phyloP scores from a whole-genome alignment of 2,797 vertebrate species.

The Rhinoraja longicauda region DNA sequence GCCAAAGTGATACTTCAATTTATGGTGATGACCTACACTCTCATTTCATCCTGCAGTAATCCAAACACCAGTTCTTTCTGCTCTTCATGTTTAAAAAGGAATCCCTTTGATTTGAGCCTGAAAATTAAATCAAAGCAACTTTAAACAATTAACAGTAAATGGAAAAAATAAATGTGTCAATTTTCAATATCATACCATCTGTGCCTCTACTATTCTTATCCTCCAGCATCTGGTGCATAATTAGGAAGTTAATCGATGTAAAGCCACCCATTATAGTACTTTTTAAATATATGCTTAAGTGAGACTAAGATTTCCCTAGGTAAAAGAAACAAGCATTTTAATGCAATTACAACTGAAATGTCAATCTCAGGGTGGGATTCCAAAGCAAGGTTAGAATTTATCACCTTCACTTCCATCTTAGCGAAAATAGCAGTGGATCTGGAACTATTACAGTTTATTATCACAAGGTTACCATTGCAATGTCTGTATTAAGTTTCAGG shows the following conservation, averaged over 20 bases:
- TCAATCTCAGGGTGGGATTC: background rate
- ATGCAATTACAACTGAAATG: background rate
- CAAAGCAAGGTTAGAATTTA: background rate
- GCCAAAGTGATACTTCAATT: background rate
- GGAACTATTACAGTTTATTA: background rate
- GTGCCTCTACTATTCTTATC: background rate
- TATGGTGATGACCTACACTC: constrained; percentile 26
- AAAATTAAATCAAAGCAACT: constrained; percentile 32
- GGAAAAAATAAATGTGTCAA: background rate
- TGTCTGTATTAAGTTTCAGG: background rate
- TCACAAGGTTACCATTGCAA: background rate
- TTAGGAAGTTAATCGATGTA: background rate
- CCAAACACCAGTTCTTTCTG: constrained; percentile 40
- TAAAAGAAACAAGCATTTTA: background rate
- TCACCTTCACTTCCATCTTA: background rate
- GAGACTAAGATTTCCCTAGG: background rate
- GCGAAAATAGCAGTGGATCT: background rate
- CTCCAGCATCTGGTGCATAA: background rate
- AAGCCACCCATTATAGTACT: background rate
- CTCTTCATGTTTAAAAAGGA: constrained; percentile 40
- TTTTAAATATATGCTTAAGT: background rate
- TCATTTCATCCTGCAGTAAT: constrained; percentile 40
- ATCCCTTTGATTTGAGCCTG: constrained; percentile 41
- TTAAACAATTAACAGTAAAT: background rate
- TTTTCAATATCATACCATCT: background rate